These are phyloP conservation scores for Boulengeromyrus knoepffleri DNA, from an alignment of 2,113 vertebrate species.

Conservation along the genomic window DNA sequence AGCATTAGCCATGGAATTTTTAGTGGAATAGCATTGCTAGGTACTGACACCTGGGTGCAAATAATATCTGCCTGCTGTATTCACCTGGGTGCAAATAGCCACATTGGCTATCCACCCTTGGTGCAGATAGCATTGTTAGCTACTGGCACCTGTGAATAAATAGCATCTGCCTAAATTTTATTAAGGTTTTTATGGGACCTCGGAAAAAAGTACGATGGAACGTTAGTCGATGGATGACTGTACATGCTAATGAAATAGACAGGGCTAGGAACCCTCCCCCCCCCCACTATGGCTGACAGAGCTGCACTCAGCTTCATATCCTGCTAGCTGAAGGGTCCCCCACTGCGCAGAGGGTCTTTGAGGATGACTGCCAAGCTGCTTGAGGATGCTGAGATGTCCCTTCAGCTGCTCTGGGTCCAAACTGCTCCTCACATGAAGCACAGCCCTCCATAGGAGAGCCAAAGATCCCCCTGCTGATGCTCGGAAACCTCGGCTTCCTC, in stretches of 20 bases:
- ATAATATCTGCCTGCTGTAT: not conserved
- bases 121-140: not conserved
- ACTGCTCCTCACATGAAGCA: not conserved
- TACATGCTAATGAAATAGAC: not conserved
- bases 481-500: slow-evolving; percentile 47
- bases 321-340: not conserved
- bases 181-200: not conserved
- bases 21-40: not conserved
- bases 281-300: not conserved
- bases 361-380: not conserved
- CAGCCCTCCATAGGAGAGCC: not conserved
- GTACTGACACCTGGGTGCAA: not conserved
- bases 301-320: not conserved
- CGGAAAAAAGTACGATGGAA: not conserved
- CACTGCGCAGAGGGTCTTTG: not conserved
- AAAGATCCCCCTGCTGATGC: slow-evolving; percentile 33
- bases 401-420: not conserved
- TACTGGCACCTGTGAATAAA: not conserved
- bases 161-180: not conserved
- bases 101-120: not conserved
- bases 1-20: not conserved
- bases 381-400: not conserved
- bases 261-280: not conserved
- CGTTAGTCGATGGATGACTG: not conserved
- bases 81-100: not conserved